Conservation (phyloP, 1,140 invertebrate species). For the Bombus soroeensis region DNA sequence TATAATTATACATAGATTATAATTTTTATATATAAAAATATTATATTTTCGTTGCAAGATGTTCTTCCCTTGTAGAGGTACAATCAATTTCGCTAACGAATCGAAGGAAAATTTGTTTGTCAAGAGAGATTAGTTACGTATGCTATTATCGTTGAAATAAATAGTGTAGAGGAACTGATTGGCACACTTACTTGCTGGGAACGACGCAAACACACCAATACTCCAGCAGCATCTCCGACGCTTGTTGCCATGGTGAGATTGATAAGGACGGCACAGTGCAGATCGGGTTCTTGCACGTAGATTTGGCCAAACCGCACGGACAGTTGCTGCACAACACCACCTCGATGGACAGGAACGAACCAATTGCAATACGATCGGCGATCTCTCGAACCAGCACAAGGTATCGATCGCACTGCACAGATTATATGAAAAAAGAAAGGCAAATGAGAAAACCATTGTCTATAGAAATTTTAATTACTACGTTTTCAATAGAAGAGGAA, state of each 20-base stretch:
- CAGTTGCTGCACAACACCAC: slow-evolving; percentile 88
- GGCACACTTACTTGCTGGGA: slow-evolving; percentile 84
- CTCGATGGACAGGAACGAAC: slow-evolving; percentile 88
- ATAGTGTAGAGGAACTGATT: slow-evolving; percentile 44
- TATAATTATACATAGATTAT: too few relatives aligned
- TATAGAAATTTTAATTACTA: neutral
- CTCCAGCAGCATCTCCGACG: slow-evolving; percentile 86
- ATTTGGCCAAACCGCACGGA: slow-evolving; percentile 84
- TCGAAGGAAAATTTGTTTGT: too few relatives aligned
- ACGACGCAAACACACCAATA: slow-evolving; percentile 88
- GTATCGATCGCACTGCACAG: slow-evolving; percentile 79
- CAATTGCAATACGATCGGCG: slow-evolving; percentile 82
- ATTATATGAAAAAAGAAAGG: neutral
- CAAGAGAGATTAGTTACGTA: too few relatives aligned
- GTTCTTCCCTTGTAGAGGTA: too few relatives aligned
- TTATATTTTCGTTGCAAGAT: too few relatives aligned
- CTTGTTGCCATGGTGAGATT: slow-evolving; percentile 77
- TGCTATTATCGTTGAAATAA: neutral
- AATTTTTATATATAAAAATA: too few relatives aligned
- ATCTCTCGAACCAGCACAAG: slow-evolving; percentile 84
- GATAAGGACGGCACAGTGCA: slow-evolving; percentile 71
- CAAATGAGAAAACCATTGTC: neutral
- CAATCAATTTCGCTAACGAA: too few relatives aligned
- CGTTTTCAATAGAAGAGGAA: neutral
- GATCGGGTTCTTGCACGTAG: slow-evolving; percentile 79